These are phyloP conservation scores for Heliconius erato DNA, from an alignment of 2,888 invertebrate genomes.

Conservation along the genomic window DNA sequence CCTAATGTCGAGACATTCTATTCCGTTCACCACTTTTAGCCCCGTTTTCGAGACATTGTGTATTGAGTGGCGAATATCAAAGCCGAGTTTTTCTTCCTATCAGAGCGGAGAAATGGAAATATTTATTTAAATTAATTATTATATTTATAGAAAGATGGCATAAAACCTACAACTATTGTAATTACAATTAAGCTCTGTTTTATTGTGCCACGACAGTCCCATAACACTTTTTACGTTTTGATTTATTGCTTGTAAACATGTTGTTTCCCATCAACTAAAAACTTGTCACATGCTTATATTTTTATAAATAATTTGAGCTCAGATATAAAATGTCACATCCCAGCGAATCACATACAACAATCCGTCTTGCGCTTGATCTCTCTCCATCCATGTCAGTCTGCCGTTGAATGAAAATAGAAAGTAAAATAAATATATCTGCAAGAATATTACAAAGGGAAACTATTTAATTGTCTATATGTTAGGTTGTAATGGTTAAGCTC, in stretches of 20 bases:
- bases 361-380: slow-evolving; percentile 18
- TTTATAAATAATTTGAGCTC: slow-evolving; percentile 8
- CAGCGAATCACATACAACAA: slow-evolving; percentile 3
- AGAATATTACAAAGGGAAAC: too few species aligned
- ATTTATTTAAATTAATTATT: background rate
- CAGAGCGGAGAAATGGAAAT: background rate
- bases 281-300: background rate
- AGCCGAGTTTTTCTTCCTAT: background rate
- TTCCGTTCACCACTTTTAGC: background rate
- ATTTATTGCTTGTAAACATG: background rate
- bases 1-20: background rate
- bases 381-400: slow-evolving; percentile 17
- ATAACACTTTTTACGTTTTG: too few species aligned
- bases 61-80: too few species aligned
- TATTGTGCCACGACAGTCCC: too few species aligned
- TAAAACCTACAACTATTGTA: too few species aligned
- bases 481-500: background rate
- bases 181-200: too few species aligned
- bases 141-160: background rate
- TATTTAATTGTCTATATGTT: too few species aligned
- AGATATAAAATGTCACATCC: slow-evolving; percentile 11
- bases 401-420: slow-evolving; percentile 1
- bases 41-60: background rate
- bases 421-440: background rate
- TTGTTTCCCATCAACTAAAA: background rate